Evolutionary conservation across 2,888 invertebrate genomes (phyloP), one percentile per base, ranked within the genome.

Genomic region (Horisme vitalbata): DNA sequence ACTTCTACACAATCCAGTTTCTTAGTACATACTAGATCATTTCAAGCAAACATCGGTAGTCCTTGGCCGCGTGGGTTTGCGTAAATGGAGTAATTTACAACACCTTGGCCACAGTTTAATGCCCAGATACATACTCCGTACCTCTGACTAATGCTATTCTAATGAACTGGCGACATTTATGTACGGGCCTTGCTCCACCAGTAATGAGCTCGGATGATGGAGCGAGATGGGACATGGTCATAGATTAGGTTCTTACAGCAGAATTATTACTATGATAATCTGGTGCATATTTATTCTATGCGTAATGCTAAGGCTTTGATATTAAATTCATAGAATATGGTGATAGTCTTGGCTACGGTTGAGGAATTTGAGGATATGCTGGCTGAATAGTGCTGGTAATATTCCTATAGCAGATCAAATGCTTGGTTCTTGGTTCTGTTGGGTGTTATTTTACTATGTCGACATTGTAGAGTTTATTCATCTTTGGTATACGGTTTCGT

Each of bases 131-230:
- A 21, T 38, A 20, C 7, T 41, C 15, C 11, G 13, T 21, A 27
- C 39, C 56, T 45, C 71, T 82, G 82, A 85, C 73, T 83, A 83
- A 86, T 83, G 75, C 60, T 43, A 63, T 68, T 71, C 81, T 83
- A 85, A 85, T 83, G 83, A 83, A 83, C 79, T 66, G 75, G 73
- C 72, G 82, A 85, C 83, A 70, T 63, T 59, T 71, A 68, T 59
- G 68, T 65, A 71, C 61, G 56, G 49, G 23, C 49, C 52, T 47
- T 43, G 62, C 45, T 53, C 57, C 46, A 54, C 41, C 33, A 18
- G 51, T 51, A 57, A 51, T 61, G 41, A 39, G 59, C 57, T 55
- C 35, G 33, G 55, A 55, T 61, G 47, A 46, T 48, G 38, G 26
- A 44, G 44, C 27, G 44, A 20, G 28, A 24, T 12, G 24, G 38